Percentiles rank a stretch among this genome's conserved stretches.
Evolutionary conservation across 2,888 invertebrate genomes (phyloP).

Genomic region (Melanotus villosus): DNA sequence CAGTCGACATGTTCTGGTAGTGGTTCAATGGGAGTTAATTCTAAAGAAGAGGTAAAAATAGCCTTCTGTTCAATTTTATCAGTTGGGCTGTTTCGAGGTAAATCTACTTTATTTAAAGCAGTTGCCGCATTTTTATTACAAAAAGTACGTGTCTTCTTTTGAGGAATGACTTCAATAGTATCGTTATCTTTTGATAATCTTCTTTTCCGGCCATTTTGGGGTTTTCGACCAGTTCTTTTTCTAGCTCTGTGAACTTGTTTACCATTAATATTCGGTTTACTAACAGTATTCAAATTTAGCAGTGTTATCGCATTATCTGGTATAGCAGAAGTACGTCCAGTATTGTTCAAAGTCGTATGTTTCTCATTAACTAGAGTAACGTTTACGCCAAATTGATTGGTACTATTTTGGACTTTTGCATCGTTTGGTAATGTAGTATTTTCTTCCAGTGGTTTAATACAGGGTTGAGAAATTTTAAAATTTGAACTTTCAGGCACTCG

Average conservation of each 20-base stretch:
- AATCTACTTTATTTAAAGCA: not conserved
- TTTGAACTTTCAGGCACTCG: not conserved
- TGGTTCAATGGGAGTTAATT: not conserved
- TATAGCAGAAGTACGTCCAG: no score
- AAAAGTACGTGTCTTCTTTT: not conserved
- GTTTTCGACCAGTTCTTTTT: not conserved
- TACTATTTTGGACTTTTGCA: no score
- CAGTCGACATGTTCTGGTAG: not conserved
- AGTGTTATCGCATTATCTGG: no score
- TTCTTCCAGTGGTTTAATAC: not conserved
- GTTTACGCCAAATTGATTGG: not conserved
- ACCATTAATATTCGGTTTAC: not conserved
- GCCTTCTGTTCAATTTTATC: not conserved
- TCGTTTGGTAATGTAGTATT: no score
- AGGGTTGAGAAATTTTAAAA: not conserved
- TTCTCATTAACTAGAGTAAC: not conserved
- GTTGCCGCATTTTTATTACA: not conserved
- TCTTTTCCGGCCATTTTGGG: not conserved
- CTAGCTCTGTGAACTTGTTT: not conserved
- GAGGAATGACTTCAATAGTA: not conserved
- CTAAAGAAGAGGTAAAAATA: conserved; percentile 7
- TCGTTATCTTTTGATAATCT: not conserved
- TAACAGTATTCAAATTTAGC: no score
- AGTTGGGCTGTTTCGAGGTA: not conserved
- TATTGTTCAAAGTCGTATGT: no score